Percentiles rank a stretch among this genome's conserved stretches.
Conservation (phyloP, 2,113 vertebrate genomes). For the Xiphophorus maculatus region DNA sequence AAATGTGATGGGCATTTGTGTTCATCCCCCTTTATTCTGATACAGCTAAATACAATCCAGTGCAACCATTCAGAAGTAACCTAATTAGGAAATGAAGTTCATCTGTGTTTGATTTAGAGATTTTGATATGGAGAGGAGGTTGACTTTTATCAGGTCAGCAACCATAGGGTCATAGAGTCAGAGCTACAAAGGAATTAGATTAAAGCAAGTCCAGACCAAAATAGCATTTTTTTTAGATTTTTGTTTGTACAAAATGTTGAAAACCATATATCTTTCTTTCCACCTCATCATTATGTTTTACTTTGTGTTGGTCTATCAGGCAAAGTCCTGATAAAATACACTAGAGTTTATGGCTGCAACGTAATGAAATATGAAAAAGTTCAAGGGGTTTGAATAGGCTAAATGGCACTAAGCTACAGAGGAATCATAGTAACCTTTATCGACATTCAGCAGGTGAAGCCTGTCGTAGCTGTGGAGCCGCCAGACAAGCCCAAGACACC, state of each 20-base stretch:
- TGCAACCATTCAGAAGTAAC: background rate
- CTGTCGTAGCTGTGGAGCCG: conserved; percentile 48
- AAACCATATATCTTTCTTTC: background rate
- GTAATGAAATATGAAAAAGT: background rate
- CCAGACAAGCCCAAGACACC: conserved; percentile 77
- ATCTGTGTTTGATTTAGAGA: too few species aligned
- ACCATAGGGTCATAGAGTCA: background rate
- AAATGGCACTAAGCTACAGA: background rate
- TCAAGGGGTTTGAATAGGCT: background rate
- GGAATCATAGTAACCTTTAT: conserved; percentile 26
- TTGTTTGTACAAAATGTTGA: background rate
- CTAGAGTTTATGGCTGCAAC: background rate
- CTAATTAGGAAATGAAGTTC: background rate
- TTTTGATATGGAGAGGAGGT: background rate
- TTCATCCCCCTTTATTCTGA: background rate
- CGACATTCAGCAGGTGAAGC: conserved; percentile 62
- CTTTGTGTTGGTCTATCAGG: background rate
- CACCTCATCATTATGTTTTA: background rate
- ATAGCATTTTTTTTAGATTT: background rate
- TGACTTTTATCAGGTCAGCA: background rate
- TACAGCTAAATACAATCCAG: background rate
- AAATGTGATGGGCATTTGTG: background rate
- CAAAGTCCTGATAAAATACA: background rate
- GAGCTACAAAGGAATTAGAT: background rate
- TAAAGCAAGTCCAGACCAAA: background rate